Evolutionary conservation across 1,140 invertebrate species (phyloP), one percentile per base, ranked within the genome.

Genomic region (Proales similis): DNA sequence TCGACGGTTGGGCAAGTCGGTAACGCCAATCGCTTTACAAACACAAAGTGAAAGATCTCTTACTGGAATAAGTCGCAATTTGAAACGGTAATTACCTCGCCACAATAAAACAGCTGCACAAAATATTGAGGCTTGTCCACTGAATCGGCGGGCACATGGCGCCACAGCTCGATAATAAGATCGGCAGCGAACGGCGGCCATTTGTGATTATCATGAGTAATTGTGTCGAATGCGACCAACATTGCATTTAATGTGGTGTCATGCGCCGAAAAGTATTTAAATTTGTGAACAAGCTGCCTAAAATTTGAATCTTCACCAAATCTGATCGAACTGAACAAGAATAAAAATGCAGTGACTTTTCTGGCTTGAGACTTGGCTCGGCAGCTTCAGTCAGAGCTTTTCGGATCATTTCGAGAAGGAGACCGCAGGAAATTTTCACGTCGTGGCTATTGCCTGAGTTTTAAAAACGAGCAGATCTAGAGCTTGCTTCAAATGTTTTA

Each of bases 211-310:
- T 38, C 14, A 27, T 57, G 26, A 20, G 39, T 27, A 17, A 57
- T 57, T 24, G 39, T 20, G 9, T 29, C 32, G 0, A 57, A 36
- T 11, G 29, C 24, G 32, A 57, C 45, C 32, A 57, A 14, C 17
- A 57, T 20, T 17, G 51, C 51, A 2, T 42, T 57, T 5, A 57
- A 26, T 1, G 51, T 57, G 51, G 29, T 57, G 45, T 57, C 51
- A 57, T 57, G 51, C 3, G 51, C 51, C 32, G 51, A 57, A 14
- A 42, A 57, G 45, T 32, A 57, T 20, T 42, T 57, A n/a, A 57
- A 26, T 42, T 57, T 57, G 26, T 57, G 45, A 57, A n/a, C n/a
- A n/a, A n/a, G n/a, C n/a, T n/a, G n/a, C n/a, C n/a, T n/a, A n/a
- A n/a, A n/a, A n/a, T n/a, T n/a, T n/a, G n/a, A n/a, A n/a, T n/a